Evolutionary conservation across 2,797 vertebrate genomes (phyloP).

Genomic region (Todus mexicanus): DNA sequence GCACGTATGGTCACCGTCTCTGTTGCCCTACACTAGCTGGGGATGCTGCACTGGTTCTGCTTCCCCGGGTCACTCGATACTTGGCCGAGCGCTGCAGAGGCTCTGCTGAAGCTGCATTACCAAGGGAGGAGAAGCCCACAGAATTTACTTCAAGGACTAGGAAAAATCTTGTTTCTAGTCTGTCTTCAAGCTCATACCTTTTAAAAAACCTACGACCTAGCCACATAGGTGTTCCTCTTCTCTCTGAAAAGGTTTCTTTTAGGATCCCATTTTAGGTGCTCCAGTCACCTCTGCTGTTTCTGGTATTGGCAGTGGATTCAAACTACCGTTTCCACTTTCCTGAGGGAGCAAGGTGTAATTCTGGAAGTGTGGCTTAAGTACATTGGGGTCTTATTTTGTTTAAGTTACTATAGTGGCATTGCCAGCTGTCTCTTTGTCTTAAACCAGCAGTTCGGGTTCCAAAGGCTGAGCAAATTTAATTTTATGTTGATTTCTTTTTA

Average conservation of each 20-base stretch:
- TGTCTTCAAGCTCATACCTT: neutral
- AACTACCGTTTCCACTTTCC: neutral
- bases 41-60: neutral
- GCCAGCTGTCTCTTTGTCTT: neutral
- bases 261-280: neutral
- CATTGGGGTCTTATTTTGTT: neutral
- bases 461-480: neutral
- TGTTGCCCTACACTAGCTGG: neutral
- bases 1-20: rapidly evolving
- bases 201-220: neutral
- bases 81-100: neutral
- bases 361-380: rapidly evolving
- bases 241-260: neutral
- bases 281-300: neutral
- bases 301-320: neutral
- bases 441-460: neutral
- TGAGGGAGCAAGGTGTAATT: neutral
- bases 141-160: neutral
- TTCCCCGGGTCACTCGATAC: rapidly evolving
- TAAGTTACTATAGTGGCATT: neutral
- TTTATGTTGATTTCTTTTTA: neutral
- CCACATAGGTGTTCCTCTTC: neutral
- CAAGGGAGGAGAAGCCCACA: neutral
- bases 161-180: neutral
- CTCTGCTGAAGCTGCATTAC: neutral